A percentile compares a stretch with the other conserved stretches of the same genome.
phyloP scores from a whole-genome alignment of 2,113 vertebrate species.

The Murina feae region DNA sequence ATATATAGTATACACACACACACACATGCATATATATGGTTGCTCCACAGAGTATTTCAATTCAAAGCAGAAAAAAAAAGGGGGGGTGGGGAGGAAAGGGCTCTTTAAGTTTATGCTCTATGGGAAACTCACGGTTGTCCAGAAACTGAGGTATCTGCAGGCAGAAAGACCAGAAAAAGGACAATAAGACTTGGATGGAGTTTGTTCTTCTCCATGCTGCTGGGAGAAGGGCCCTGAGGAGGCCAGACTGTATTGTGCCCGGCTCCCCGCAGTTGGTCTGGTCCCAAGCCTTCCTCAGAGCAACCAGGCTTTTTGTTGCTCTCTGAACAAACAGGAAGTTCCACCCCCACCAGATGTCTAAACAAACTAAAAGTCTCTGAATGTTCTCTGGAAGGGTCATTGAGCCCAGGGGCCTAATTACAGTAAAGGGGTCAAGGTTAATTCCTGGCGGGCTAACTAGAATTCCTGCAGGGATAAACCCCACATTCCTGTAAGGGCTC shows the following conservation, averaged over 20 bases:
- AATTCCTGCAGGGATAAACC: slow-evolving; percentile 54
- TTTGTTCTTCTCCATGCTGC: slow-evolving; percentile 50
- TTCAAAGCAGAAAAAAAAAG: not conserved
- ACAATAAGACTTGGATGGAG: not conserved
- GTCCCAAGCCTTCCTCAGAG: not conserved
- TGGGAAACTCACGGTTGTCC: slow-evolving; percentile 64
- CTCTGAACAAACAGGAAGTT: slow-evolving; percentile 58
- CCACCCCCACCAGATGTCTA: slow-evolving; percentile 59
- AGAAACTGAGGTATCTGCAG: not conserved
- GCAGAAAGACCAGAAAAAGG: slow-evolving; percentile 30
- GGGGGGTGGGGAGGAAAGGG: not conserved
- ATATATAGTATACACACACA: too few species aligned
- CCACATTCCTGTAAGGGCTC: not conserved
- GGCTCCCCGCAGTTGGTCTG: not conserved
- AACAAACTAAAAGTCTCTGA: slow-evolving; percentile 62
- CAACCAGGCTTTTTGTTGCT: slow-evolving; percentile 41
- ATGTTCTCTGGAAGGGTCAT: slow-evolving; percentile 44
- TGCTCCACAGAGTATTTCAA: not conserved
- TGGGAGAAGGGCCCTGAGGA: not conserved
- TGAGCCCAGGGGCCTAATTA: slow-evolving; percentile 35
- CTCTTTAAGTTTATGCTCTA: not conserved
- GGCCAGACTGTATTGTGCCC: not conserved
- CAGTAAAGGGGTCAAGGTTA: slow-evolving; percentile 49
- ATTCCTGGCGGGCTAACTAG: not conserved
- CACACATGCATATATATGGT: not conserved